Base-by-base conservation (phyloP, 2,888 invertebrate species). In the Aporophyla nigra region DNA sequence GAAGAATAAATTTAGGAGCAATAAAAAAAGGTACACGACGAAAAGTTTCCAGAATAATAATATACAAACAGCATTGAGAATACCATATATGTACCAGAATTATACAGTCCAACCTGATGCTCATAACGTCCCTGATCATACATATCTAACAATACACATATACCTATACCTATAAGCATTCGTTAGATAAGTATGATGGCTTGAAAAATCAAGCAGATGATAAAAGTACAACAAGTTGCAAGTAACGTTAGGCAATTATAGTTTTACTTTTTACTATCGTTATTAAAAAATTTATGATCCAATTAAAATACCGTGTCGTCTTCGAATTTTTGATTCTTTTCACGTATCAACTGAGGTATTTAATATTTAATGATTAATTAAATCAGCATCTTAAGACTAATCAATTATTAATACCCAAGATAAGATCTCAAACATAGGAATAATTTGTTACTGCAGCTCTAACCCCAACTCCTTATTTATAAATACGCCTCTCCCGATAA, bases 341-440 rank as follows among this genome's bases (percentile, higher is more conserved):
- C 46, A 61, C 46, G 53, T 80, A n/a, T 70, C 21, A 54, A 40
- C 43, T 21, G 21, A 46, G 0, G 24, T 21, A 53, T 59, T 69
- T 43, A 33, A 78, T 78, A 51, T 59, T 78, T 59, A 68, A 79
- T 46, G 7, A 62, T 33, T 56, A 80, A 80, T 80, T 81, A 46
- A 78, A 74, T 81, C 62, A 56, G 21, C 33, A 74, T 78, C 10
- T 16, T 43, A 56, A 62, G 24, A 24, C 33, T 5, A 76, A 24
- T 72, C 43, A 63, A 62, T 43, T 27, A 77, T 80, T 72, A 80
- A 62, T 61, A 74, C 27, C 43, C 16, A 49, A 27, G 78, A 81
- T 78, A 82, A 54, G 49, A 78, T 82, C 66, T 61, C 4, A 61
- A 54, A 61, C 56, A 51, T 58, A 63, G 63, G 0, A 51, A n/a